Evolutionary conservation across 64 coral and sea anemone species (phyloP).

Genomic region (Montipora efflorescens): DNA sequence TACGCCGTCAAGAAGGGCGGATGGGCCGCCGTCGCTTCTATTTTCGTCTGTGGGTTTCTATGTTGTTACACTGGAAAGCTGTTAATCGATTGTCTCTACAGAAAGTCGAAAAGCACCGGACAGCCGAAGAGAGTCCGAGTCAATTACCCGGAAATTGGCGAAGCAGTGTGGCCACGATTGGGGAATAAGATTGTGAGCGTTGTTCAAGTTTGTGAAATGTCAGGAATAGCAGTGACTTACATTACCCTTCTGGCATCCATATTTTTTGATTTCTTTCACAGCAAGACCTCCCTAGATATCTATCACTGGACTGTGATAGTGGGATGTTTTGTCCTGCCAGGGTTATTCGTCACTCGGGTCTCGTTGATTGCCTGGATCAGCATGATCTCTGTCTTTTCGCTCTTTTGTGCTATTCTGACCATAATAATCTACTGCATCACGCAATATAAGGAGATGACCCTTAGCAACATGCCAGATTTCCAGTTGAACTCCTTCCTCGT

Average conservation of each 20-base stretch:
- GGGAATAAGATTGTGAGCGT: slow-evolving; percentile 86
- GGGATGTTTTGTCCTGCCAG: slow-evolving; percentile 68
- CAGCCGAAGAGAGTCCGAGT: slow-evolving; percentile 68
- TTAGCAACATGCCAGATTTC: slow-evolving; percentile 75
- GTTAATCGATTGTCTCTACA: slow-evolving; percentile 82
- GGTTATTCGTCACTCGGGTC: slow-evolving; percentile 84
- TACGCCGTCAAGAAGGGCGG: slow-evolving; percentile 86
- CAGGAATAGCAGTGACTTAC: slow-evolving; percentile 83
- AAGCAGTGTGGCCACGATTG: slow-evolving; percentile 85
- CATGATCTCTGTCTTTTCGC: slow-evolving; percentile 86
- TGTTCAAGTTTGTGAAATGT: slow-evolving; percentile 92
- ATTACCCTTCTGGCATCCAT: slow-evolving; percentile 77
- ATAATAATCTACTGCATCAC: slow-evolving; percentile 78
- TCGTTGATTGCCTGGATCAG: slow-evolving; percentile 93
- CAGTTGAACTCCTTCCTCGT: slow-evolving; percentile 65
- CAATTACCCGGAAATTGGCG: slow-evolving; percentile 88
- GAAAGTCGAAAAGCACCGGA: slow-evolving; percentile 79
- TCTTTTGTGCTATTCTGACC: slow-evolving; percentile 64
- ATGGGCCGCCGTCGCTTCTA: slow-evolving; percentile 71
- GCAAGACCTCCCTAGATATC: slow-evolving; percentile 62
- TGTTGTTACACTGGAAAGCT: slow-evolving; percentile 91
- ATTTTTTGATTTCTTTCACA: slow-evolving; percentile 70
- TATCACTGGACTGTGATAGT: slow-evolving; percentile 84
- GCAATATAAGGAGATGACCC: slow-evolving; percentile 71
- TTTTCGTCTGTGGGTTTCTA: slow-evolving; percentile 60